phyloP scores from a whole-genome alignment of 2,888 invertebrate genomes.

The Stratiomys singularior region DNA sequence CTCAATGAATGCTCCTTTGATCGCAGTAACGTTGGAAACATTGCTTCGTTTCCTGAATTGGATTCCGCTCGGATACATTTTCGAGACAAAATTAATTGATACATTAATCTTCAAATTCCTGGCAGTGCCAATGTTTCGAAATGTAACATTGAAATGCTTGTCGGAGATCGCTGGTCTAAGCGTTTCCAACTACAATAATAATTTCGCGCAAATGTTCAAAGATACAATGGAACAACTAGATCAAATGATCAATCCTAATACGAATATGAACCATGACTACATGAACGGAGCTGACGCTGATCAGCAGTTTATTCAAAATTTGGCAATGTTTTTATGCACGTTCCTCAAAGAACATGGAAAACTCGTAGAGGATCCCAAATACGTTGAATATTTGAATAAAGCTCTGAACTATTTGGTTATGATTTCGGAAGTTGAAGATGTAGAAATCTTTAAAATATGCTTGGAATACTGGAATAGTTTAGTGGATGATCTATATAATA shows the following conservation, averaged over 20 bases:
- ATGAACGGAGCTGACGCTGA: conserved; percentile 94
- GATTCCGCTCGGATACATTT: conserved; percentile 99
- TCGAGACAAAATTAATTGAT: conserved; percentile 96
- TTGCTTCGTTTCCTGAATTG: conserved; percentile 96
- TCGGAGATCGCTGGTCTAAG: conserved; percentile 97
- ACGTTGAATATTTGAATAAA: conserved; percentile 80
- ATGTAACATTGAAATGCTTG: conserved; percentile 97
- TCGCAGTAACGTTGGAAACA: conserved; percentile 96
- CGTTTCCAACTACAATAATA: conserved; percentile 89
- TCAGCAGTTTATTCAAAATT: conserved; percentile 98
- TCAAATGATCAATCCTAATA: conserved; percentile 88
- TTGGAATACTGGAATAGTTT: conserved; percentile 98
- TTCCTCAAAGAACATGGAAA: conserved; percentile 96
- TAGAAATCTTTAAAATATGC: conserved; percentile 99
- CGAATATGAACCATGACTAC: conserved; percentile 95
- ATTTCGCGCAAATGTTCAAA: conserved; percentile 89
- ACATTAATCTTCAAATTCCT: conserved; percentile 96
- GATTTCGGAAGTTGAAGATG: conserved; percentile 98
- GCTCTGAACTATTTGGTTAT: conserved; percentile 87
- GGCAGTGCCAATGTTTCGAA: conserved; percentile 96
- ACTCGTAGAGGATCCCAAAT: conserved; percentile 83
- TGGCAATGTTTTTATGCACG: conserved; percentile 96
- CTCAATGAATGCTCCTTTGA: conserved; percentile 95
- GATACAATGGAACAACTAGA: conserved; percentile 94
- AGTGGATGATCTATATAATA: conserved; percentile 91